Percentiles rank a stretch among this genome's conserved stretches.
phyloP scores from a whole-genome alignment of 2,888 invertebrate species.

The Perdita meconis region DNA sequence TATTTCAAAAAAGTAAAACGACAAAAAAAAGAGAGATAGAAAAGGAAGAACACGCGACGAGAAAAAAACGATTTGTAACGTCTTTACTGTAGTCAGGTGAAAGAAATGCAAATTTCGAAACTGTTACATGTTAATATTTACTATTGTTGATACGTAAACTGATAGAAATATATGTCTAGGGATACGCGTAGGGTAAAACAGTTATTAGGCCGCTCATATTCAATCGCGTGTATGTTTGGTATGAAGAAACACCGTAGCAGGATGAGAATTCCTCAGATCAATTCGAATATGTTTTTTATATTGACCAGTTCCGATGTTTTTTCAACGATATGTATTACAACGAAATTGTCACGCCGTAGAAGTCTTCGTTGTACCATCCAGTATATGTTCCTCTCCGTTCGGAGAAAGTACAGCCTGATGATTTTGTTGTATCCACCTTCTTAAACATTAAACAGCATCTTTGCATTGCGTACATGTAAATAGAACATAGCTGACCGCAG shows the following conservation, averaged over 20 bases:
- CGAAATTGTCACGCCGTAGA: conserved; percentile 38
- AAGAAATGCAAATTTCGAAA: conserved; percentile 62
- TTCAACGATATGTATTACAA: conserved; percentile 41
- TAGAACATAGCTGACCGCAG: conserved; percentile 63
- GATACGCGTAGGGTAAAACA: conserved; percentile 44
- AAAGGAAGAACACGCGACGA: conserved; percentile 31
- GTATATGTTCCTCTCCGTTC: conserved; percentile 26
- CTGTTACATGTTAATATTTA: conserved; percentile 66
- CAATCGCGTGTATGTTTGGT: conserved; percentile 34
- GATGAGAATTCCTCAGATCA: conserved; percentile 37
- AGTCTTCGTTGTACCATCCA: conserved; percentile 37
- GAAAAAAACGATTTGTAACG: conserved; percentile 54
- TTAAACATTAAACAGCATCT: conserved; percentile 11
- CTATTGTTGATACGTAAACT: conserved; percentile 58
- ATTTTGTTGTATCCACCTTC: conserved; percentile 15
- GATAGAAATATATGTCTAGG: conserved; percentile 68
- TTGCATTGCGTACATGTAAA: conserved; percentile 69
- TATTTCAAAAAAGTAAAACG: conserved; percentile 3
- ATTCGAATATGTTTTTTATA: conserved; percentile 45
- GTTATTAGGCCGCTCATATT: conserved; percentile 45
- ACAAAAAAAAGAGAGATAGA: conserved; percentile 8
- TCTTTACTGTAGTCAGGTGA: conserved; percentile 63
- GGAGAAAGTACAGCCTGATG: conserved; percentile 17
- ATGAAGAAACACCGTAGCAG: conserved; percentile 21
- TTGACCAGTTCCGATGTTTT: conserved; percentile 26